phyloP scores from a whole-genome alignment of 2,113 vertebrate species.

The Microcebus ravelobensis region DNA sequence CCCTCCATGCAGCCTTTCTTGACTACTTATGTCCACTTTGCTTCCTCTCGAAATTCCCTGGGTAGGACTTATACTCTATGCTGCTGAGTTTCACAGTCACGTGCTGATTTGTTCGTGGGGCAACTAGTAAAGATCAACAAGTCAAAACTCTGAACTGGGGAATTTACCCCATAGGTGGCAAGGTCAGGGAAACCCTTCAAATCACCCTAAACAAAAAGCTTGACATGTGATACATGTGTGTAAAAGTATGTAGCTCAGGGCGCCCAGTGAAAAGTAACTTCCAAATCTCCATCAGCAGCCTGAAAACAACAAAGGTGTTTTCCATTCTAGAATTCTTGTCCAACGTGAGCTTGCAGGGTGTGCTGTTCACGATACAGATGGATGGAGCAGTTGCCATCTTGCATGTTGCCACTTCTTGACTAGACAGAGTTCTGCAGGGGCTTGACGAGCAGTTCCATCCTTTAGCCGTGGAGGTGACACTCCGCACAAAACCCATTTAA shows the following conservation, averaged over 20 bases:
- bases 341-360: background rate
- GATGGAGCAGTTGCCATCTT: background rate
- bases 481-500: background rate
- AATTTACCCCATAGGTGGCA: background rate
- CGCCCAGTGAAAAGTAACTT: background rate
- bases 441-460: background rate
- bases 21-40: background rate
- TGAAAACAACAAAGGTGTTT: background rate
- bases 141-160: background rate
- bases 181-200: background rate
- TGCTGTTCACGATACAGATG: background rate
- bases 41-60: background rate
- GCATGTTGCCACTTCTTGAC: background rate
- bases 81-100: background rate
- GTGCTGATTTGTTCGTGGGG: background rate
- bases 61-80: background rate
- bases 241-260: background rate
- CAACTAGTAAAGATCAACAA: background rate
- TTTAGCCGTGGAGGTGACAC: background rate
- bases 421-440: background rate
- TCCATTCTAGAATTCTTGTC: background rate
- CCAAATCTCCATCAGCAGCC: background rate
- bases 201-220: background rate
- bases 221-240: too few species aligned
- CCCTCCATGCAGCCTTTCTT: background rate